These are phyloP conservation scores for Chelonus formosanus DNA, from an alignment of 2,888 invertebrate genomes.

Conservation along the genomic window DNA sequence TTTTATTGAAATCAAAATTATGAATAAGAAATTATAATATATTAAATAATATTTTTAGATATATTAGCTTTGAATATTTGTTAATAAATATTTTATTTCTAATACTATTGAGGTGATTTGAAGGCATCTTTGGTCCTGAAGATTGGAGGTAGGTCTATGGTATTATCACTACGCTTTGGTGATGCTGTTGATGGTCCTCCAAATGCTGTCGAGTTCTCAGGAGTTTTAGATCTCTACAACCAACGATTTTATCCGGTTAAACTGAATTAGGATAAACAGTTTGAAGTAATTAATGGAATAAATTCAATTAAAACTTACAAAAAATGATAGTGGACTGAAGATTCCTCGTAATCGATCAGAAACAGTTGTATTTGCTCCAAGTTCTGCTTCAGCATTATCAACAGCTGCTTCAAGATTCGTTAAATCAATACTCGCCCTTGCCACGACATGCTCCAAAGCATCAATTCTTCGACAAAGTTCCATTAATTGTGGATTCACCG, in stretches of 20 bases:
- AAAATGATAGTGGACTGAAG: conserved; percentile 61
- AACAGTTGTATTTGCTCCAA: conserved; percentile 47
- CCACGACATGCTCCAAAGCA: conserved; percentile 59
- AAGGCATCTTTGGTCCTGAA: conserved; percentile 56
- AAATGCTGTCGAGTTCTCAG: too few species aligned
- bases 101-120: conserved; percentile 38
- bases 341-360: conserved; percentile 60
- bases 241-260: too few species aligned
- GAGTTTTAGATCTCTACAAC: not conserved
- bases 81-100: not conserved
- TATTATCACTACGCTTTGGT: conserved; percentile 31
- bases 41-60: not conserved
- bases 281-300: not conserved
- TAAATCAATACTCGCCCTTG: conserved; percentile 56
- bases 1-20: too few species aligned
- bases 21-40: conserved; percentile 10
- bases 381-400: conserved; percentile 59
- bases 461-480: conserved; percentile 58
- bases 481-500: conserved; percentile 51
- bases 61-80: too few species aligned
- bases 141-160: conserved; percentile 51
- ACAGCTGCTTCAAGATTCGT: conserved; percentile 58
- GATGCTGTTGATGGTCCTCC: conserved; percentile 37
- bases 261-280: not conserved
- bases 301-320: conserved; percentile 49